Conservation (phyloP, 2,888 invertebrate species). For the Epistrophe grossulariae region DNA sequence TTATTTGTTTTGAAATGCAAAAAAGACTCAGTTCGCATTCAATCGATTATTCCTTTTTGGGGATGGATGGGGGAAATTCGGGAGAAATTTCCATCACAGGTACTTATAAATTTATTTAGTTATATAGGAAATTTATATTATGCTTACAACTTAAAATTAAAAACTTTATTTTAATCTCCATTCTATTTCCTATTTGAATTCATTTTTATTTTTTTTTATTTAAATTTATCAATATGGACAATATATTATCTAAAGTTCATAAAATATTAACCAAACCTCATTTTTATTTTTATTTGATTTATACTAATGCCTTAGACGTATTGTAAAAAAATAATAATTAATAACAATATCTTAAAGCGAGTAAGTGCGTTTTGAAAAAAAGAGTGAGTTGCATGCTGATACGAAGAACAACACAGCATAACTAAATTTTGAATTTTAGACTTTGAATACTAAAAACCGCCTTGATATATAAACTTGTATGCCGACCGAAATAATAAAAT, state of each 20-base stretch:
- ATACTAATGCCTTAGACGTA: slow-evolving; percentile 68
- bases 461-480: slow-evolving; percentile 41
- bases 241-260: slow-evolving; percentile 28
- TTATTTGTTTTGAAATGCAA: background rate
- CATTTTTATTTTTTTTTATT: slow-evolving; percentile 16
- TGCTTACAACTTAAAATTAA: background rate
- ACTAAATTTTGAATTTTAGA: slow-evolving; percentile 60
- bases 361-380: slow-evolving; percentile 55
- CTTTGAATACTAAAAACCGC: slow-evolving; percentile 50
- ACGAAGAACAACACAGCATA: slow-evolving; percentile 73
- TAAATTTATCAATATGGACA: slow-evolving; percentile 8
- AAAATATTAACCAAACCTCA: slow-evolving; percentile 20
- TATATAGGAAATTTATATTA: no score
- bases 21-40: background rate
- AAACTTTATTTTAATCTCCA: slow-evolving; percentile 24
- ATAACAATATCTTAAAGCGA: slow-evolving; percentile 26
- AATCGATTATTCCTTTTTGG: background rate
- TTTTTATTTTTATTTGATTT: slow-evolving; percentile 51
- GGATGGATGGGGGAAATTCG: background rate
- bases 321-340: slow-evolving; percentile 40
- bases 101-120: no score
- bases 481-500: slow-evolving; percentile 56
- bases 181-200: slow-evolving; percentile 25
- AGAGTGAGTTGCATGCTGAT: slow-evolving; percentile 76
- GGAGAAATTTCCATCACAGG: background rate